phyloP scores from a whole-genome alignment of 2,888 invertebrate genomes.

The Hoplodrina ambigua region DNA sequence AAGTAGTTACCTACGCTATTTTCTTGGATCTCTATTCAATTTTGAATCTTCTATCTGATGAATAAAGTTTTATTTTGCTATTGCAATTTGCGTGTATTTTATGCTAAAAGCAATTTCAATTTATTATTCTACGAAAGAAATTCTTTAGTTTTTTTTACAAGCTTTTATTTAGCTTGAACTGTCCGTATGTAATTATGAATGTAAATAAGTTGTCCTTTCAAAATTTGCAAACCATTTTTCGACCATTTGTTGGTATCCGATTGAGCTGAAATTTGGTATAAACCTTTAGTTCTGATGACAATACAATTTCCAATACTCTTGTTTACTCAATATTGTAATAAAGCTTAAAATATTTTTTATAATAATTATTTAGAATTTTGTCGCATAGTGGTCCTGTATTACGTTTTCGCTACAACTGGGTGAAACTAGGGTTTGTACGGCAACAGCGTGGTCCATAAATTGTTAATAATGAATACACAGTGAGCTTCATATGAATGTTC shows the following conservation, averaged over 20 bases:
- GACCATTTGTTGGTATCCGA: too few relatives aligned
- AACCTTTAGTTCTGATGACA: too few relatives aligned
- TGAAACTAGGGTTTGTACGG: background rate
- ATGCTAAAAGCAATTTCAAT: background rate
- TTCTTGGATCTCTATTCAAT: slow-evolving; percentile 5
- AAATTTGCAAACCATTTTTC: too few relatives aligned
- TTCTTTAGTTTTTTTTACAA: background rate
- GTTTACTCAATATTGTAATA: too few relatives aligned
- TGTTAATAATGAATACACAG: background rate
- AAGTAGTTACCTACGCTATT: background rate
- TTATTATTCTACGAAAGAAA: slow-evolving; percentile 14
- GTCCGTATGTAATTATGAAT: too few relatives aligned
- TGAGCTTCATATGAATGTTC: background rate
- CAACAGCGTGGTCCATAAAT: background rate
- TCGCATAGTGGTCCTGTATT: background rate
- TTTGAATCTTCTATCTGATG: background rate
- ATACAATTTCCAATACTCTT: too few relatives aligned
- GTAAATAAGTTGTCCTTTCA: too few relatives aligned
- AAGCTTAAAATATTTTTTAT: too few relatives aligned
- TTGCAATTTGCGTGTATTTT: background rate
- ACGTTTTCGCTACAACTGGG: slow-evolving; percentile 3
- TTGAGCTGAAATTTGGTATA: too few relatives aligned
- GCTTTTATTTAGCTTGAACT: too few relatives aligned
- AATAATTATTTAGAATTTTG: slow-evolving; percentile 25
- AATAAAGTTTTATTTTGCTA: background rate